Evolutionary conservation across 2,888 invertebrate species (phyloP).

Genomic region (Temnothorax rugatulus): DNA sequence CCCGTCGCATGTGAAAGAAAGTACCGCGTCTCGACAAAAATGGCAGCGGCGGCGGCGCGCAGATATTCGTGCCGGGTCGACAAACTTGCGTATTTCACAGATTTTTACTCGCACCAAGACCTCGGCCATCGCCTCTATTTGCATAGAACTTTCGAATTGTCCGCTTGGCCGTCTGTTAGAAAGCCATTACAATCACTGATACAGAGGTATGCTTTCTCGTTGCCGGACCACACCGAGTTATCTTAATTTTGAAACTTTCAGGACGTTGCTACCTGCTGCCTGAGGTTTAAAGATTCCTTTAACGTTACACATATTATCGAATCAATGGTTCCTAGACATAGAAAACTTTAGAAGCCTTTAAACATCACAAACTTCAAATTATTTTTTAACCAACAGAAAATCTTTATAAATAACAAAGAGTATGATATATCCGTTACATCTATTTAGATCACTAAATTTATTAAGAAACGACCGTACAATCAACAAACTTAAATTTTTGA

Average conservation of each 20-base stretch:
- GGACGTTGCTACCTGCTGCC: neutral
- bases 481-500: neutral
- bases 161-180: slow-evolving; percentile 55
- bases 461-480: neutral
- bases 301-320: neutral
- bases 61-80: slow-evolving; percentile 54
- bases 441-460: neutral
- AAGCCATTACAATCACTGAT: slow-evolving; percentile 58
- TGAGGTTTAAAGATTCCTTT: neutral
- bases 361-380: neutral
- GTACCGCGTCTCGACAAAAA: slow-evolving; percentile 48
- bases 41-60: slow-evolving; percentile 27
- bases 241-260: slow-evolving; percentile 9
- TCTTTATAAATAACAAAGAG: neutral
- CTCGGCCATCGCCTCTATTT: slow-evolving; percentile 60
- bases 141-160: slow-evolving; percentile 73
- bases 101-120: slow-evolving; percentile 52
- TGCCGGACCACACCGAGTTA: neutral
- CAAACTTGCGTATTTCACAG: slow-evolving; percentile 49
- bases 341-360: neutral
- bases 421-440: neutral
- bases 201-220: slow-evolving; percentile 25
- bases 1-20: slow-evolving; percentile 62
- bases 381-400: neutral
- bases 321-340: neutral